Conservation (phyloP, 2,888 invertebrate species). For the Oxytorus armatus region DNA sequence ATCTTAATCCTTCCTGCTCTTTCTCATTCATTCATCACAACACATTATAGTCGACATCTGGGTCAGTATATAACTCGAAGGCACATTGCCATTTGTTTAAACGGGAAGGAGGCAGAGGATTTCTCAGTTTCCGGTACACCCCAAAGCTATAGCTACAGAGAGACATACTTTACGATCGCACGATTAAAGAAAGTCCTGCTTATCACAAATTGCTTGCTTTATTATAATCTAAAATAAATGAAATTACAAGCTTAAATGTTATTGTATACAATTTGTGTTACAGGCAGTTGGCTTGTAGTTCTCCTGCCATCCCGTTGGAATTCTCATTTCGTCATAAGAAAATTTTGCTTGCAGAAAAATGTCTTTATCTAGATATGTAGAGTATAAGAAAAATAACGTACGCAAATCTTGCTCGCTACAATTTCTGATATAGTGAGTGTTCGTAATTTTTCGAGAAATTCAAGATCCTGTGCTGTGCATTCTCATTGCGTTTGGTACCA, state of each 20-base stretch:
- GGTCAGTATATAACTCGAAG: background rate
- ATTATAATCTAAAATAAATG: background rate
- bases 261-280: no score
- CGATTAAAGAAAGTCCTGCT: background rate
- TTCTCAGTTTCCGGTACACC: background rate
- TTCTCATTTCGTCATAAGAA: no score
- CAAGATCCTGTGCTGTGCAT: conserved; percentile 27
- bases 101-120: background rate
- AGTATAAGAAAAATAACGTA: background rate
- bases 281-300: no score
- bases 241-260: no score
- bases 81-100: background rate
- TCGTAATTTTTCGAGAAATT: conserved; percentile 30
- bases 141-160: background rate
- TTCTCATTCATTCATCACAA: background rate
- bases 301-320: no score
- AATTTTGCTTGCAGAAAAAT: no score
- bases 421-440: conserved; percentile 7
- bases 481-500: conserved; percentile 40
- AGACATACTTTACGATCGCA: no score
- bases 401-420: conserved; percentile 5
- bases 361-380: no score
- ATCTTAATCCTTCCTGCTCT: background rate
- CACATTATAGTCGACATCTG: background rate
- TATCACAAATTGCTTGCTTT: background rate